Conservation (phyloP, 1,140 invertebrate species). For the Apis laboriosa region DNA sequence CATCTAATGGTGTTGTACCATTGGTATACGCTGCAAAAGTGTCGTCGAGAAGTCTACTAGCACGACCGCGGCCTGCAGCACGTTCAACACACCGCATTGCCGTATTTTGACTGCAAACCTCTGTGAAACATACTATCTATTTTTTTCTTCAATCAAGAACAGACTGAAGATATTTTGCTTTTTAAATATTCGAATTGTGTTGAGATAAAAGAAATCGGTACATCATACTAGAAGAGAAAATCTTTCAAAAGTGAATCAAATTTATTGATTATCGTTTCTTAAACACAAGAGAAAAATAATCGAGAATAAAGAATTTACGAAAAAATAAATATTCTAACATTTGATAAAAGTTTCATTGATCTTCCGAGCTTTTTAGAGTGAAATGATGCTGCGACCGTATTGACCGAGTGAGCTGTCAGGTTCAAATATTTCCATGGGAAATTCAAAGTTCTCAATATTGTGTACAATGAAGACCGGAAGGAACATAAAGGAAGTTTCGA, state of each 20-base stretch:
- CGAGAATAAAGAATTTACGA: background rate
- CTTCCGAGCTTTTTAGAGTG: background rate
- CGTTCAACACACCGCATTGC: slow-evolving; percentile 70
- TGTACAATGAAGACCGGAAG: slow-evolving; percentile 30
- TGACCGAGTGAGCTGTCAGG: slow-evolving; percentile 2
- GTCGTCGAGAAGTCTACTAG: slow-evolving; percentile 58
- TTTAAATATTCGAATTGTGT: background rate
- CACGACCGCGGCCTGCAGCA: slow-evolving; percentile 65
- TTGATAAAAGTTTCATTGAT: slow-evolving; percentile 8
- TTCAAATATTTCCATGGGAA: background rate
- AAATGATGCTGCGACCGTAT: slow-evolving; percentile 34
- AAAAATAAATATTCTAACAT: background rate
- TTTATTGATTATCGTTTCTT: background rate
- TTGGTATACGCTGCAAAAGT: slow-evolving; percentile 49
- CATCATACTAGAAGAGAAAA: background rate
- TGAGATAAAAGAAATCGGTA: background rate
- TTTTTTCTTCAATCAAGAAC: background rate
- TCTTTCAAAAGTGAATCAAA: background rate
- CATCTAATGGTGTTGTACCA: slow-evolving; percentile 41
- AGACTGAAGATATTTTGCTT: background rate
- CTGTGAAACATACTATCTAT: background rate
- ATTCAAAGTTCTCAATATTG: background rate
- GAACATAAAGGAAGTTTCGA: slow-evolving; percentile 35
- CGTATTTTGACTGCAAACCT: slow-evolving; percentile 58
- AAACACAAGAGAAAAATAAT: no score